Base-by-base conservation (phyloP, 2,888 invertebrate genomes). In the Idaea biselata region DNA sequence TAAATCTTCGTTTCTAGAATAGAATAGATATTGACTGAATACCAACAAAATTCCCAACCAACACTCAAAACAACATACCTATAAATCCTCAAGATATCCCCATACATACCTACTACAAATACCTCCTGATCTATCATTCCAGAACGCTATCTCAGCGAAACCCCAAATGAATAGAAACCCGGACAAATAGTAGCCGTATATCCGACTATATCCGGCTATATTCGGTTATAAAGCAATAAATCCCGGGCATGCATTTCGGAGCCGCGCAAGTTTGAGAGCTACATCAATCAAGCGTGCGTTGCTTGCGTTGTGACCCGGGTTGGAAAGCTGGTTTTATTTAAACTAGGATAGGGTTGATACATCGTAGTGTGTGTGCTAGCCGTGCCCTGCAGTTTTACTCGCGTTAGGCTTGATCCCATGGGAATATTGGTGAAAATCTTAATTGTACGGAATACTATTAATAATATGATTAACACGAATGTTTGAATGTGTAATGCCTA, bases 241-340 rank as follows among this genome's bases (percentile, higher is more conserved):
- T 60, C 67, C 73, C 61, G 68, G 67, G 65, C 63, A 64, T 65
- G 64, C 66, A 61, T 61, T 66, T 55, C 62, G 64, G 66, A 67
- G 63, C 69, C 65, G 68, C 65, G 63, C 66, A 63, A 54, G 64
- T 63, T 65, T 64, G 65, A 63, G 59, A 64, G 63, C 63, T 69
- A 62, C 63, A 72, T 74, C 71, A 60, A 71, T 73, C 73, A 67
- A 58, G 59, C 59, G 55, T 59, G 63, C 63, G 58, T 31, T 16
- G 31, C 58, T 8, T 44, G 44, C 44, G 44, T 44, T 44, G 44
- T 14, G 44, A 44, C 44, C 44, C 44, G 44, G 44, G n/a, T n/a
- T n/a, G n/a, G 44, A 3, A 44, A 44, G 14, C 1, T 14, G 14
- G 44, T 8, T 11, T 44, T 44, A 44, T 8, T 44, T 11, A 44